A percentile compares a stretch with the other conserved stretches of the same genome.
Conservation (phyloP, 2,888 invertebrate species). For the Harpalus rubripes region DNA sequence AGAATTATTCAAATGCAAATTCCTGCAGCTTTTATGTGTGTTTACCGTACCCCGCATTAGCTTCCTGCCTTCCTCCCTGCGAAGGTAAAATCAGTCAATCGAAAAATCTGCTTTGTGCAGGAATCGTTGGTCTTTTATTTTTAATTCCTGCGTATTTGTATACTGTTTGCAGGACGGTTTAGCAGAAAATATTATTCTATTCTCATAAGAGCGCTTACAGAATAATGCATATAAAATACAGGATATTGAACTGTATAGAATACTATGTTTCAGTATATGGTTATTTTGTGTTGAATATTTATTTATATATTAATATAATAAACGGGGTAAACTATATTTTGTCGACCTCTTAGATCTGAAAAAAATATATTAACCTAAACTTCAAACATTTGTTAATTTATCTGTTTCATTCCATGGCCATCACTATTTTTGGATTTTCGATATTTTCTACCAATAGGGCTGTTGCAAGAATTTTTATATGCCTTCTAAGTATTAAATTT, state of each 20-base stretch:
- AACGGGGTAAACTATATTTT: too few relatives aligned
- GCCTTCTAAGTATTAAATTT: too few relatives aligned
- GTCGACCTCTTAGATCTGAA: too few relatives aligned
- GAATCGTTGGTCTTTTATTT: background rate
- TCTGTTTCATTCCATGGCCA: too few relatives aligned
- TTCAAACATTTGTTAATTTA: too few relatives aligned
- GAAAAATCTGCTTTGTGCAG: background rate
- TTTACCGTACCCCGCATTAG: too few relatives aligned
- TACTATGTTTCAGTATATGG: background rate
- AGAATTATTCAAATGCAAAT: background rate
- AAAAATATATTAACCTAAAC: too few relatives aligned
- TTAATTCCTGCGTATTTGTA: background rate
- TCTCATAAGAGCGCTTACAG: background rate
- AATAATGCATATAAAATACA: background rate
- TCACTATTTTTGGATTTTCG: too few relatives aligned
- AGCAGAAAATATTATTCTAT: background rate
- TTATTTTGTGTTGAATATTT: too few relatives aligned
- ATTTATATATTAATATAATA: too few relatives aligned
- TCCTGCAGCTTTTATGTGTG: background rate
- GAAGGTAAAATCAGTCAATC: conserved; percentile 5
- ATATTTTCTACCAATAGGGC: too few relatives aligned
- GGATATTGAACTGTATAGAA: background rate
- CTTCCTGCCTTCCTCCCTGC: background rate
- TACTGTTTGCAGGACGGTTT: background rate
- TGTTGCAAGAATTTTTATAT: too few relatives aligned